Conservation (phyloP, 2,888 invertebrate species). For the Odontocolon sp. region DNA sequence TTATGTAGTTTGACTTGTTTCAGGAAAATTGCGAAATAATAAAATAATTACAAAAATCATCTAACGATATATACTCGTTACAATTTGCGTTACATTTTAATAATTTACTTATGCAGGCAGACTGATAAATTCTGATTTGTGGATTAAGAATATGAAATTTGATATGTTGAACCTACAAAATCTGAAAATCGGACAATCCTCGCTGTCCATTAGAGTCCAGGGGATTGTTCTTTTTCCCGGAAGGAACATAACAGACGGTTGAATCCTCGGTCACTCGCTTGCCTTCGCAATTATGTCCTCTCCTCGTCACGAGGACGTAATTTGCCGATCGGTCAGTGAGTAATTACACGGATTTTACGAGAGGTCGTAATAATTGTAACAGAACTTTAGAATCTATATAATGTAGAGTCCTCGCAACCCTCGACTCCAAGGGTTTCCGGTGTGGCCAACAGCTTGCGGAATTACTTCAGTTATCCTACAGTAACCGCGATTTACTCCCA, state of each 20-base stretch:
- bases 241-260: slow-evolving; percentile 28
- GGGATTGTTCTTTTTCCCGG: slow-evolving; percentile 19
- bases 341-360: slow-evolving; percentile 37
- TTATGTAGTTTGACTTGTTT: no score
- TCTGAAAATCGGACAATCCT: neutral
- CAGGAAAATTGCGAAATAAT: no score
- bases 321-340: slow-evolving; percentile 21
- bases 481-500: slow-evolving; percentile 25
- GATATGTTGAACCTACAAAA: slow-evolving; percentile 34
- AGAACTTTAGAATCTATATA: neutral
- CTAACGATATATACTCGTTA: no score
- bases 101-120: no score
- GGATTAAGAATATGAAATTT: no score
- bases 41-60: no score
- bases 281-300: slow-evolving; percentile 29
- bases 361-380: slow-evolving; percentile 38
- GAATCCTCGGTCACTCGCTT: slow-evolving; percentile 34
- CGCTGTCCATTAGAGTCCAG: neutral
- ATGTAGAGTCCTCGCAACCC: neutral
- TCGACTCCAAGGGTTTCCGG: slow-evolving; percentile 43
- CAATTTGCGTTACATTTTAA: no score
- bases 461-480: slow-evolving; percentile 41
- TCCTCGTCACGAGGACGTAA: slow-evolving; percentile 13
- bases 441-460: slow-evolving; percentile 2
- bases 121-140: no score